Evolutionary conservation across 2,888 invertebrate species (phyloP).

Genomic region (Pyrocoelia pectoralis): DNA sequence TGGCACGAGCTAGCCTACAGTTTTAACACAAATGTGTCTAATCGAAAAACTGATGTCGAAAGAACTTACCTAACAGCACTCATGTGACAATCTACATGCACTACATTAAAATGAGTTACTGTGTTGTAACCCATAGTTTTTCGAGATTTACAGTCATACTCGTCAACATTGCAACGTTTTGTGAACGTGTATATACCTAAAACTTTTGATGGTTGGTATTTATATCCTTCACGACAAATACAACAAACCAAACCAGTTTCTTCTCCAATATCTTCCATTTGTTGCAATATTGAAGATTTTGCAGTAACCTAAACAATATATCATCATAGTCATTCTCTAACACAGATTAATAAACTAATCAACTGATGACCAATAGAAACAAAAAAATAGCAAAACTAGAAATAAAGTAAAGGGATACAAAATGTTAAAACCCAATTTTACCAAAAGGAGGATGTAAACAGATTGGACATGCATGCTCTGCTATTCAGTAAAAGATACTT

Average conservation of each 20-base stretch:
- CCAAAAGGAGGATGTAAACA: no score
- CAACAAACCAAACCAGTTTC: slow-evolving; percentile 96
- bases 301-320: slow-evolving; percentile 72
- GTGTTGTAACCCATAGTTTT: slow-evolving; percentile 92
- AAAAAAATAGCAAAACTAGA: no score
- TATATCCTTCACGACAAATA: slow-evolving; percentile 97
- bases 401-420: no score
- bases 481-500: no score
- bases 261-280: slow-evolving; percentile 94
- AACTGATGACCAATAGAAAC: no score
- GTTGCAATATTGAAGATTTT: slow-evolving; percentile 87
- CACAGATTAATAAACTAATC: no score
- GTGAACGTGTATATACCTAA: slow-evolving; percentile 97
- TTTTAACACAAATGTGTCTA: not conserved
- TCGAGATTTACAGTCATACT: slow-evolving; percentile 87
- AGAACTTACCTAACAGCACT: slow-evolving; percentile 84
- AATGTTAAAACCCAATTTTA: no score
- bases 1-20: slow-evolving; percentile 57
- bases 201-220: slow-evolving; percentile 92
- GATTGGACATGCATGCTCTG: no score
- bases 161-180: slow-evolving; percentile 93
- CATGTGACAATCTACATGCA: slow-evolving; percentile 98
- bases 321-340: no score
- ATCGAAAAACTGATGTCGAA: no score
- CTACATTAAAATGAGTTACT: slow-evolving; percentile 97